Evolutionary conservation across 2,113 vertebrate genomes (phyloP), one percentile per base, ranked within the genome.

Genomic region (Scartelaos histophorus): DNA sequence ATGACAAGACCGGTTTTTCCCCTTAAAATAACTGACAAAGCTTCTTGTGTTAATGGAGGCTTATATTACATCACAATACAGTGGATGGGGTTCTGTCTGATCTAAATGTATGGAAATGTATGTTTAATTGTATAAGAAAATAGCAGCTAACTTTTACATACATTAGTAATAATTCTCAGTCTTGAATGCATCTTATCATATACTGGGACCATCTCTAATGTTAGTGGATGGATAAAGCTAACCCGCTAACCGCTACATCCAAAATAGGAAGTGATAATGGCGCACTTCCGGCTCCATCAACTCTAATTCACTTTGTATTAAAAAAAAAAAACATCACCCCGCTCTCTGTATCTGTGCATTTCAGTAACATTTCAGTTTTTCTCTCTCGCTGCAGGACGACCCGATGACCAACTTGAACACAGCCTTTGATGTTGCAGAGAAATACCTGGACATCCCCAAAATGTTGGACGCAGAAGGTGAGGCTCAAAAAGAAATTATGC

Each of bases 401-500:
- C 96, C 96, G 67, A 95, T 96, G 91, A 97, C 95, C 88, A 97
- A 97, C 82, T 91, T 97, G 86, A 97, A 97, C 88, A 97, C 96
- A 53, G 96, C 96, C 78, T 97, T 97, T 73, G 96, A 97, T 57
- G 96, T 97, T 79, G 96, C 96, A 53, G 96, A 97, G 87, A 96
- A 96, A 75, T 97, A 96, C 54, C 90, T 97, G 86, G 96, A 97
- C 94, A 97, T 97, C 84, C 96, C 96, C 21, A 97, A 97, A 88
- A 97, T 97, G 96, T 80, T 97, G 93, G 96, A 97, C 70, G 96
- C 96, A 80, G 96, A 97, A 95, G 96, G 96, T 97, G 91, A 95
- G 90, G 65, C 2, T 34, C 71, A 29, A 19, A 9, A 24, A 3
- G 0, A 13, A 25, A 51, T 60, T 10, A 21, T 34, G 24, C 17